Conservation (phyloP, 92 coral and sea anemone species). For the Porites divaricata region DNA sequence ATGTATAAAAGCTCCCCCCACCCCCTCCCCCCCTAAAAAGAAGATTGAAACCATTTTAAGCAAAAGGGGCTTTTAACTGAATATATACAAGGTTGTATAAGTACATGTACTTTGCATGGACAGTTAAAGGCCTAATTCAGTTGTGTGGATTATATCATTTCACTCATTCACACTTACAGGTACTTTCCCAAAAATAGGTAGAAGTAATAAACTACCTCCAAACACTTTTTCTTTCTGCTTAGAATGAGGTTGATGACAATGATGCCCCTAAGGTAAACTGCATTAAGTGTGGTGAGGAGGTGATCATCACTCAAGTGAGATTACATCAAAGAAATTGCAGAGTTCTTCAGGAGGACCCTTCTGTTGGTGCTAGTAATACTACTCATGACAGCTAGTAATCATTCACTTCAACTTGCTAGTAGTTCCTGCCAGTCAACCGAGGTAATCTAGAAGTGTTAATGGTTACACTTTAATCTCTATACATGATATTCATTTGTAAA, state of each 20-base stretch:
- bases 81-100: too few species aligned
- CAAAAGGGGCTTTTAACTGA: too few species aligned
- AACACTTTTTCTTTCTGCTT: neutral
- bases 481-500: neutral
- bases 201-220: neutral
- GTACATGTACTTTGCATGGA: too few species aligned
- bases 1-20: too few species aligned
- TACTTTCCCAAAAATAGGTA: neutral
- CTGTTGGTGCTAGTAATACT: neutral
- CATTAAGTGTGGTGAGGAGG: slow-evolving; percentile 21
- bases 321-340: slow-evolving; percentile 15
- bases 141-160: too few species aligned
- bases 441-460: neutral
- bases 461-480: neutral
- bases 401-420: neutral
- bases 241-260: neutral
- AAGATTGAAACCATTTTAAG: too few species aligned
- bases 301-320: slow-evolving; percentile 14
- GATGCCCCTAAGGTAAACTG: slow-evolving; percentile 21
- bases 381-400: neutral
- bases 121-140: too few species aligned
- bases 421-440: neutral
- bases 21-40: too few species aligned
- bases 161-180: too few species aligned
- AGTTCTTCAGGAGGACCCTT: slow-evolving; percentile 1